Evolutionary conservation across 2,888 invertebrate genomes (phyloP).

Genomic region (Sarcophaga caerulescens): DNA sequence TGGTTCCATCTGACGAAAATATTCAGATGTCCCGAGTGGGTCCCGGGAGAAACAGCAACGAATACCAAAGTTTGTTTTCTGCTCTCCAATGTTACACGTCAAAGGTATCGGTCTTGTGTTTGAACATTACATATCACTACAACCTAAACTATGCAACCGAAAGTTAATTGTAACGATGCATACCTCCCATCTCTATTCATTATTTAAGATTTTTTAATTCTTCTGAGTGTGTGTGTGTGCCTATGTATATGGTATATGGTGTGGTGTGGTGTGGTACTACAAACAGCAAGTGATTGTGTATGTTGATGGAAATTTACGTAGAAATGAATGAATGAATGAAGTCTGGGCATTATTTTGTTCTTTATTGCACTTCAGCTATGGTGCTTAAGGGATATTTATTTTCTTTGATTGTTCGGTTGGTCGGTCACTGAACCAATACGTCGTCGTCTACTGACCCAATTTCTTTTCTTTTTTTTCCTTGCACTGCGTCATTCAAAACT

Average conservation of each 20-base stretch:
- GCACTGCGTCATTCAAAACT: constrained; percentile 67
- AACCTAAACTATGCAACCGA: no score
- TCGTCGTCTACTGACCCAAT: constrained; percentile 67
- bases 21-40: no score
- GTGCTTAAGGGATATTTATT: constrained; percentile 68
- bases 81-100: no score
- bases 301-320: background rate
- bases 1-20: no score
- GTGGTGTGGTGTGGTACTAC: background rate
- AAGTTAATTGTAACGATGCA: background rate
- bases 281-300: background rate
- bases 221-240: background rate
- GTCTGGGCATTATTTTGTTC: constrained; percentile 8
- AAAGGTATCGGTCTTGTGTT: no score
- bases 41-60: no score
- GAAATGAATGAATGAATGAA: constrained; percentile 9
- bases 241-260: background rate
- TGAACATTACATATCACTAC: no score
- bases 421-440: constrained; percentile 69
- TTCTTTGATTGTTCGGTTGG: constrained; percentile 61
- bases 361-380: constrained; percentile 63
- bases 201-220: constrained; percentile 31
- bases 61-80: no score
- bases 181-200: constrained; percentile 49
- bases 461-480: constrained; percentile 23